phyloP scores from a whole-genome alignment of 2,888 invertebrate genomes.

The Cantharis nigra region DNA sequence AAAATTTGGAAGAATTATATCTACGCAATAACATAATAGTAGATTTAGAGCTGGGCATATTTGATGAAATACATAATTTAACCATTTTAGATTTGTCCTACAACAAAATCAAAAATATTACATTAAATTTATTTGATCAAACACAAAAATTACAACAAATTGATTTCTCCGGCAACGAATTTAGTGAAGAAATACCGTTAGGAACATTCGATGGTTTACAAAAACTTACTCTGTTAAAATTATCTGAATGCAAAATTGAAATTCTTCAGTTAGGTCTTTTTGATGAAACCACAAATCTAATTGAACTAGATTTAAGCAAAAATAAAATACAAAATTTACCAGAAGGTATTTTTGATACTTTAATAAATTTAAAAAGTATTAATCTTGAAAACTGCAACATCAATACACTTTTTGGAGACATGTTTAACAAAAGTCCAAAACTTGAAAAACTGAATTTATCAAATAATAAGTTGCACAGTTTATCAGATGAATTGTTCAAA shows the following conservation, averaged over 20 bases:
- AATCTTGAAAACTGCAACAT: constrained; percentile 29
- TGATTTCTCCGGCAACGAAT: constrained; percentile 25
- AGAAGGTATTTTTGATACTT: constrained; percentile 16
- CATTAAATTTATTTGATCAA: constrained; percentile 34
- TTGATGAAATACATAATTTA: constrained; percentile 34
- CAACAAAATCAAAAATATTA: constrained; percentile 30
- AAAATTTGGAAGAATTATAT: constrained; percentile 27
- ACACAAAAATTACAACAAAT: constrained; percentile 28
- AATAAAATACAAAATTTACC: constrained; percentile 18
- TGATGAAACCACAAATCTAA: not conserved
- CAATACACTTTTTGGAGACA: constrained; percentile 10
- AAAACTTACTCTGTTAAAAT: not conserved
- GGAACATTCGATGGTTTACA: constrained; percentile 6
- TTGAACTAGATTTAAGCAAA: constrained; percentile 8
- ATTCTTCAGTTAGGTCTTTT: not conserved
- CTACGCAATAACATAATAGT: constrained; percentile 33
- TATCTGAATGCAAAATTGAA: constrained; percentile 9
- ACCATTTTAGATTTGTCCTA: constrained; percentile 30
- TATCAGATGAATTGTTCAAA: constrained; percentile 28
- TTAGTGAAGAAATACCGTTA: constrained; percentile 1
- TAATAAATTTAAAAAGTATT: constrained; percentile 14
- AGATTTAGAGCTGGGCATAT: constrained; percentile 29
- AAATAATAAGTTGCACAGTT: constrained; percentile 24
- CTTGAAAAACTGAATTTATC: constrained; percentile 34
- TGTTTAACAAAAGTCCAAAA: constrained; percentile 32